Percentiles rank a stretch among this genome's conserved stretches.
Evolutionary conservation across 2,888 invertebrate genomes (phyloP).

Genomic region (Mystacides longicornis): DNA sequence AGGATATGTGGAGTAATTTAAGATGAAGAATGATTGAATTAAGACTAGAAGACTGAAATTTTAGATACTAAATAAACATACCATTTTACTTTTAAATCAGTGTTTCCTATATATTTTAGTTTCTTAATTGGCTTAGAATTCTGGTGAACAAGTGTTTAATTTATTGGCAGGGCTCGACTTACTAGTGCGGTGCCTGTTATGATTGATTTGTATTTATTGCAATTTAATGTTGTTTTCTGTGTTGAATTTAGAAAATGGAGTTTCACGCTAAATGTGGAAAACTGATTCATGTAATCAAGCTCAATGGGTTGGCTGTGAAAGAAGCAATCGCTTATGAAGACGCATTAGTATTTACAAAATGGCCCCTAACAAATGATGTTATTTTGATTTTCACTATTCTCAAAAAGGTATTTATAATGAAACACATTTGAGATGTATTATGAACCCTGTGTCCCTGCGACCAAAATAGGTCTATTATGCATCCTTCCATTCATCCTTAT

Average conservation of each 20-base stretch:
- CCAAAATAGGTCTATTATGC: too few relatives aligned
- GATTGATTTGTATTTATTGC: background rate
- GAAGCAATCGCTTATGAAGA: background rate
- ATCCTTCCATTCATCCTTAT: too few relatives aligned
- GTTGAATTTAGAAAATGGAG: background rate
- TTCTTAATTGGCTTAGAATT: too few relatives aligned
- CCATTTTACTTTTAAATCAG: too few relatives aligned
- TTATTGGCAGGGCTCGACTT: too few relatives aligned
- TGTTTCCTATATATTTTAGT: too few relatives aligned
- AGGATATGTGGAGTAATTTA: too few relatives aligned
- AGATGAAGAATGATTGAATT: too few relatives aligned
- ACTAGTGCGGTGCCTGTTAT: too few relatives aligned
- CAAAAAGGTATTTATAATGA: slow-evolving; percentile 4
- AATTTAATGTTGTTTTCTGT: background rate
- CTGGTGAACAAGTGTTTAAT: too few relatives aligned
- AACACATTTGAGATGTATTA: background rate
- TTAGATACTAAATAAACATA: too few relatives aligned
- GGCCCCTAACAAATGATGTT: background rate
- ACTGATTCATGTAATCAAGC: slow-evolving; percentile 3
- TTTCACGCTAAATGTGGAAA: slow-evolving; percentile 13
- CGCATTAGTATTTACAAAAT: slow-evolving; percentile 7
- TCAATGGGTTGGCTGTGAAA: slow-evolving; percentile 5
- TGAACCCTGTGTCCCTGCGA: background rate
- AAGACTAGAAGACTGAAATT: too few relatives aligned
- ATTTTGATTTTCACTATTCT: slow-evolving; percentile 4